These are phyloP conservation scores for Leptatherina wallacei DNA, from an alignment of 2,797 vertebrate genomes.

Conservation along the genomic window DNA sequence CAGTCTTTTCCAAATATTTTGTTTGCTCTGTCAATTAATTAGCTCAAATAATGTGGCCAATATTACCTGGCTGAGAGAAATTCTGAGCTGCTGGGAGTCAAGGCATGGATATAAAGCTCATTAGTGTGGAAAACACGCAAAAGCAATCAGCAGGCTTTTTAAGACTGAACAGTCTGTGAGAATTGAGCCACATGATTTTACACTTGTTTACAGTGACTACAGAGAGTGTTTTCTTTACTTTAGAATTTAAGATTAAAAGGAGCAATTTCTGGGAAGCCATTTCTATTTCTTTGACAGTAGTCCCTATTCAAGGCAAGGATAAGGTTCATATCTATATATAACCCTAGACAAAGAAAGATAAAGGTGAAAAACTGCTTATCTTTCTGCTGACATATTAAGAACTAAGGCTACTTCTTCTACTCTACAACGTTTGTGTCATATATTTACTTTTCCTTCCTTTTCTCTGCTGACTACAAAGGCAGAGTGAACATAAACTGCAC, in stretches of 20 bases:
- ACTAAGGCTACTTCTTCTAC: constrained; percentile 56
- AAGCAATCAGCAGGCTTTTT: constrained; percentile 49
- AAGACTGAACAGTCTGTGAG: constrained; percentile 48
- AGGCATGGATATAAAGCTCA: constrained; percentile 52
- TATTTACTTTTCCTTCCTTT: constrained; percentile 34
- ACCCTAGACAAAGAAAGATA: constrained; percentile 73
- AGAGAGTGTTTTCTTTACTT: constrained; percentile 40
- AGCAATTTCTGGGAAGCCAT: constrained; percentile 53
- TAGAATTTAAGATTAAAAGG: constrained; percentile 57
- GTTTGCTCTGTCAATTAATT: constrained; percentile 60
- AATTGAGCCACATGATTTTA: constrained; percentile 49
- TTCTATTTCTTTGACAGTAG: constrained; percentile 66
- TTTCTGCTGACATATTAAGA: constrained; percentile 63
- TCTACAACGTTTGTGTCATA: constrained; percentile 51
- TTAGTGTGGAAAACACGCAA: constrained; percentile 48
- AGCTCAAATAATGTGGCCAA: constrained; percentile 35
- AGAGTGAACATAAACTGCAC: constrained; percentile 30
- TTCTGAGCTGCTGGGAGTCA: constrained; percentile 30
- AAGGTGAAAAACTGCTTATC: constrained; percentile 65
- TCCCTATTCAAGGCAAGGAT: constrained; percentile 65
- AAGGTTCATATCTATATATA: constrained; percentile 72
- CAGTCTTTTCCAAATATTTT: constrained; percentile 55
- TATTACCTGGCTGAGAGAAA: constrained; percentile 49
- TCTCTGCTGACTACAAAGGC: constrained; percentile 28
- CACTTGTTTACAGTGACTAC: constrained; percentile 31